phyloP scores from a whole-genome alignment of 92 coral and sea anemone species.

The Chrysogorgia sp. region DNA sequence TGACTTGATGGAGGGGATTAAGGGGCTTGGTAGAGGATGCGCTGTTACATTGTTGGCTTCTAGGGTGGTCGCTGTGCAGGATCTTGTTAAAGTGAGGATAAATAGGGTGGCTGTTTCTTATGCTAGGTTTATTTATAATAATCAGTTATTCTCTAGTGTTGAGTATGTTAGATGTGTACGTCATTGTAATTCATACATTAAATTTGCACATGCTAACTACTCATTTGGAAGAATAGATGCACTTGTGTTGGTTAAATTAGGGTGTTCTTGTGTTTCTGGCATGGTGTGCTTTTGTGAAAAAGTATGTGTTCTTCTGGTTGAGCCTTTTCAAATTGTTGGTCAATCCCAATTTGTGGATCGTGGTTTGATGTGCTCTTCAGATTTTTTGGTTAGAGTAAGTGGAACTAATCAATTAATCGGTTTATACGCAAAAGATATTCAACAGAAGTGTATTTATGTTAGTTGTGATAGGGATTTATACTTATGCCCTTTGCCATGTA shows the following conservation, averaged over 20 bases:
- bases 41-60: neutral
- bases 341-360: neutral
- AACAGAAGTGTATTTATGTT: neutral
- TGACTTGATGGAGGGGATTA: neutral
- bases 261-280: neutral
- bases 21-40: neutral
- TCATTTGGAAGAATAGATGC: neutral
- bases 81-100: neutral
- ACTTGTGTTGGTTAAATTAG: neutral
- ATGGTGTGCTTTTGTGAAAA: neutral
- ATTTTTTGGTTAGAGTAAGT: neutral
- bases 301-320: neutral
- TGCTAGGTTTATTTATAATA: constrained; percentile 4
- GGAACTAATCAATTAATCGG: neutral
- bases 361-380: neutral
- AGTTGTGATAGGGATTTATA: neutral
- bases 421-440: neutral
- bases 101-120: neutral
- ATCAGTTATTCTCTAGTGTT: neutral
- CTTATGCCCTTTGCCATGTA: neutral
- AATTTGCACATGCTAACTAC: neutral
- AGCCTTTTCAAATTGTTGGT: neutral
- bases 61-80: neutral
- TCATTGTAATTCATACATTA: neutral
- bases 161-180: neutral